Conservation (phyloP, 2,888 invertebrate genomes). For the Watsonalla binaria region DNA sequence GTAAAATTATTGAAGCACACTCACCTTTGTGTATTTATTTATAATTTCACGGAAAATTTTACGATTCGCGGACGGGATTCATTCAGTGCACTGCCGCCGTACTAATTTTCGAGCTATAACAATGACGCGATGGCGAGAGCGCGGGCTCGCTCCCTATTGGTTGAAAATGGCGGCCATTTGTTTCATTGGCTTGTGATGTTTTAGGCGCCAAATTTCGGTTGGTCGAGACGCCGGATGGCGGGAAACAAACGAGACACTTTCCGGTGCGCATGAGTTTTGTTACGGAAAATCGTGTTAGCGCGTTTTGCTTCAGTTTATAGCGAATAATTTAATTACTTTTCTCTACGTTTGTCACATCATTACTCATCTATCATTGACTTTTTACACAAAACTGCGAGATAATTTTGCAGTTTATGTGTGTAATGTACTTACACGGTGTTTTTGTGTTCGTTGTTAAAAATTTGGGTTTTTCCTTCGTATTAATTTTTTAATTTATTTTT, state of each 20-base stretch:
- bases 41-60: conserved; percentile 65
- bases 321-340: no score
- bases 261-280: conserved; percentile 66
- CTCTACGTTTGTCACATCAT: not conserved
- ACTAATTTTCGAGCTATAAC: conserved; percentile 78
- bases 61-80: conserved; percentile 74
- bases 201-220: conserved; percentile 78
- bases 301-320: conserved; percentile 49
- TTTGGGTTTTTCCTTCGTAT: no score
- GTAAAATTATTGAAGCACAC: conserved; percentile 26
- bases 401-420: no score
- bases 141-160: conserved; percentile 71
- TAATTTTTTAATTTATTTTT: no score
- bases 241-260: conserved; percentile 67
- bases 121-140: conserved; percentile 76
- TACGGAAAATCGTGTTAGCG: conserved; percentile 69
- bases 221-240: conserved; percentile 73
- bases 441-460: no score
- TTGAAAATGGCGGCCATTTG: conserved; percentile 70
- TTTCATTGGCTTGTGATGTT: conserved; percentile 56
- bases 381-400: no score
- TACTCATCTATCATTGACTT: no score
- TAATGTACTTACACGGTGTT: no score
- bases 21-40: conserved; percentile 56
- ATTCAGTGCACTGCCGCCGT: conserved; percentile 72